A percentile compares a stretch with the other conserved stretches of the same genome.
Conservation (phyloP, 1,140 invertebrate genomes). For the Drosophila littoralis region DNA sequence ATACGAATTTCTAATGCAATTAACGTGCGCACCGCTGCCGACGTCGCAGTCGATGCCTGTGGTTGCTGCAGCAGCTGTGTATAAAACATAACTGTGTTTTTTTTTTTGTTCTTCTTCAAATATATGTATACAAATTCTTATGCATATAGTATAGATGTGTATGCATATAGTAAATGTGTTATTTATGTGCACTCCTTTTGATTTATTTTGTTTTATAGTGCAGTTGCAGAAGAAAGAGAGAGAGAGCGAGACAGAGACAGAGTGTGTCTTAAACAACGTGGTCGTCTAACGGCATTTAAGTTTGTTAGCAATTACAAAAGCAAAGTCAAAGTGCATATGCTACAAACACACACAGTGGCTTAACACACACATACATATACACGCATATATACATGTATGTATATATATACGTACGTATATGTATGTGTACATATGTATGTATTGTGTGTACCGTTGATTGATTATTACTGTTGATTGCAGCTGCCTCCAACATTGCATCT, state of each 20-base stretch:
- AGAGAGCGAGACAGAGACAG: constrained; percentile 23
- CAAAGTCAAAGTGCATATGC: constrained; percentile 65
- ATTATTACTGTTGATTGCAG: constrained; percentile 45
- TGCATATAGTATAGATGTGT: constrained; percentile 8
- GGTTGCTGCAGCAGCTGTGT: constrained; percentile 53
- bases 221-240: constrained; percentile 20
- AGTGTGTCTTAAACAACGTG: constrained; percentile 38
- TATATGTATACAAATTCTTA: constrained; percentile 1
- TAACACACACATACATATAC: constrained; percentile 4
- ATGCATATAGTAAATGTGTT: constrained; percentile 1
- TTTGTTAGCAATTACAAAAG: constrained; percentile 36
- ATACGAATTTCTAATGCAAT: constrained; percentile 79
- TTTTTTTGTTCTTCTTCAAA: constrained; percentile 22
- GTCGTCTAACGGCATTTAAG: constrained; percentile 47
- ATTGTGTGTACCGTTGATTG: constrained; percentile 45
- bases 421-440: constrained; percentile 3
- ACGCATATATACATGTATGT: constrained; percentile 1
- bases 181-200: constrained; percentile 29
- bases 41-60: constrained; percentile 18
- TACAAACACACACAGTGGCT: constrained; percentile 24
- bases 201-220: constrained; percentile 22
- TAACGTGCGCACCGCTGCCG: constrained; percentile 49
- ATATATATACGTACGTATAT: neutral
- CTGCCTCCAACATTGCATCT: constrained; percentile 25
- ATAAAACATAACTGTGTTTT: constrained; percentile 46